Percentiles rank a stretch among this genome's conserved stretches.
These are phyloP conservation scores for Parauchenoglanis punctatus DNA, from an alignment of 2,797 vertebrate species.

Conservation along the genomic window DNA sequence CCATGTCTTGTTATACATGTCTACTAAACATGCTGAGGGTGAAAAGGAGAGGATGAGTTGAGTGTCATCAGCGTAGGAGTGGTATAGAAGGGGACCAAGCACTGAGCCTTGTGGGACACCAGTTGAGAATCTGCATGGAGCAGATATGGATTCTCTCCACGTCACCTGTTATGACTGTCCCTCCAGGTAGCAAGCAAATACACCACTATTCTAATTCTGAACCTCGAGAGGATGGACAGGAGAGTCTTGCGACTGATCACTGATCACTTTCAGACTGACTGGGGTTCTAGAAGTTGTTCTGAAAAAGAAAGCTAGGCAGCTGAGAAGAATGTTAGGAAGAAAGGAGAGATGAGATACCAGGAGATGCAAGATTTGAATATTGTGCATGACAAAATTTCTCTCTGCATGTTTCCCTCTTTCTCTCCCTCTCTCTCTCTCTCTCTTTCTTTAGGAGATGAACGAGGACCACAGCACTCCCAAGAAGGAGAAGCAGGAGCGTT, in stretches of 20 bases:
- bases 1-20: background rate
- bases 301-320: background rate
- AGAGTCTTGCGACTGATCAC: background rate
- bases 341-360: background rate
- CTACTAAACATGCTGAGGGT: background rate
- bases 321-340: background rate
- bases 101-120: constrained; percentile 13
- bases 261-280: background rate
- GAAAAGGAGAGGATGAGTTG: background rate
- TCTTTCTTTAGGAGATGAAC: constrained; percentile 88
- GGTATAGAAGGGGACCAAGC: background rate
- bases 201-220: background rate
- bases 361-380: background rate
- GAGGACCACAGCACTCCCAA: constrained; percentile 99
- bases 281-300: background rate
- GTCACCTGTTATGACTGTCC: background rate
- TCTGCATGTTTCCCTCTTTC: background rate
- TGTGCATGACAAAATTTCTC: background rate
- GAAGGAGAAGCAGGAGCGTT: constrained; percentile 98
- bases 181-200: background rate
- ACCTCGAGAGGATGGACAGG: background rate
- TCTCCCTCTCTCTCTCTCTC: background rate
- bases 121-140: background rate
- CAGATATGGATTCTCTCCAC: background rate
- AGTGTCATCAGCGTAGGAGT: background rate